Percentiles rank a stretch among this genome's conserved stretches.
These are phyloP conservation scores for Teleogryllus oceanicus DNA, from an alignment of 2,888 invertebrate genomes.

Conservation along the genomic window DNA sequence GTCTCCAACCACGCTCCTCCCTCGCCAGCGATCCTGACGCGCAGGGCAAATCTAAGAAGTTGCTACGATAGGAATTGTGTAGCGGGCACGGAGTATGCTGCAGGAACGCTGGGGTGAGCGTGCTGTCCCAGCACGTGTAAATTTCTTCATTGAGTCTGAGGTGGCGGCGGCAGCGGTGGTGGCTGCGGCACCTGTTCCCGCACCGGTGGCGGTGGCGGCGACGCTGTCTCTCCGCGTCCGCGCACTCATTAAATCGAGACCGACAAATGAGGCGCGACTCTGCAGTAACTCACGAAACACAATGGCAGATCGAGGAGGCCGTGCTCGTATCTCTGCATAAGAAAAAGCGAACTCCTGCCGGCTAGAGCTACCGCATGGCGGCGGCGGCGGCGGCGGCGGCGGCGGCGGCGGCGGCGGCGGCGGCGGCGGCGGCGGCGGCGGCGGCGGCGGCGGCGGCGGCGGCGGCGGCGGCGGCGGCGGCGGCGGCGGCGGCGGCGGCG, in stretches of 20 bases:
- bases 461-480: no score
- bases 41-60: no score
- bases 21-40: no score
- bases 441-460: no score
- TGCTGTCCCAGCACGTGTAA: neutral
- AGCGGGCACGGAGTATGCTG: no score
- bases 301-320: conserved; percentile 18
- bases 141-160: neutral
- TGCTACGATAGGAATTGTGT: no score
- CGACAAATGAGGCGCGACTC: neutral
- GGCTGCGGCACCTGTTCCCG: neutral
- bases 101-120: neutral
- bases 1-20: no score
- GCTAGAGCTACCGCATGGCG: neutral
- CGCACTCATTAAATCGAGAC: conserved; percentile 1
- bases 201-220: neutral
- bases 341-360: neutral
- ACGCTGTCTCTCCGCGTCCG: neutral
- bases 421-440: no score
- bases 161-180: neutral
- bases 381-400: neutral
- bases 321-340: conserved; percentile 18
- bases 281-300: conserved; percentile 18
- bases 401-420: no score
- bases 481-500: no score